Conservation (phyloP, 2,888 invertebrate genomes). For the Cheilosia grossa region DNA sequence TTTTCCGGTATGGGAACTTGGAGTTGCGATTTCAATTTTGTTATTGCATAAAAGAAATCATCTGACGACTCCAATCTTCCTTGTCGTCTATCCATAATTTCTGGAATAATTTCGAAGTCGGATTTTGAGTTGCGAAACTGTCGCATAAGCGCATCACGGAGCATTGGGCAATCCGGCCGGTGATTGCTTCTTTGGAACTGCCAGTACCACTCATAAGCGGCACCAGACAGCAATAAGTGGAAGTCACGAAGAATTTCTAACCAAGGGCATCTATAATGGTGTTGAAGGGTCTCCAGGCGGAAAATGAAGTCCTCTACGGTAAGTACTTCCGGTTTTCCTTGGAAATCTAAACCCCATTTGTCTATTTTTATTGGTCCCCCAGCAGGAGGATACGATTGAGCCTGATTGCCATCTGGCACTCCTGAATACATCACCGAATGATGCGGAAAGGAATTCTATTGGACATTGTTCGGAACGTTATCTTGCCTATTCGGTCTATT, state of each 20-base stretch:
- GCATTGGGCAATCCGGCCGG: not conserved
- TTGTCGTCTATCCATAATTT: slow-evolving; percentile 1
- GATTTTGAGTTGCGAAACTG: not conserved
- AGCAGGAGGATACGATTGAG: not conserved
- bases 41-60: not conserved
- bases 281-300: too few relatives aligned
- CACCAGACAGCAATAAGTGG: too few relatives aligned
- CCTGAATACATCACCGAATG: too few relatives aligned
- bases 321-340: not conserved
- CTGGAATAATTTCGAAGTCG: slow-evolving; percentile 1
- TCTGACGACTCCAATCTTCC: not conserved
- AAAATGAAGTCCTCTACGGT: not conserved
- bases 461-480: too few relatives aligned
- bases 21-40: not conserved
- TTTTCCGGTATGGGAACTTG: too few relatives aligned
- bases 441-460: too few relatives aligned
- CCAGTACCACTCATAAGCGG: slow-evolving; percentile 1
- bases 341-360: not conserved
- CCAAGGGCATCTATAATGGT: not conserved
- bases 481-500: too few relatives aligned
- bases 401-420: not conserved
- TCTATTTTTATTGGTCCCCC: not conserved
- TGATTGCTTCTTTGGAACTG: not conserved
- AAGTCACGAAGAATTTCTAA: too few relatives aligned
- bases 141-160: not conserved